Evolutionary conservation across 2,113 vertebrate species (phyloP).

Genomic region (Haemorhous mexicanus): DNA sequence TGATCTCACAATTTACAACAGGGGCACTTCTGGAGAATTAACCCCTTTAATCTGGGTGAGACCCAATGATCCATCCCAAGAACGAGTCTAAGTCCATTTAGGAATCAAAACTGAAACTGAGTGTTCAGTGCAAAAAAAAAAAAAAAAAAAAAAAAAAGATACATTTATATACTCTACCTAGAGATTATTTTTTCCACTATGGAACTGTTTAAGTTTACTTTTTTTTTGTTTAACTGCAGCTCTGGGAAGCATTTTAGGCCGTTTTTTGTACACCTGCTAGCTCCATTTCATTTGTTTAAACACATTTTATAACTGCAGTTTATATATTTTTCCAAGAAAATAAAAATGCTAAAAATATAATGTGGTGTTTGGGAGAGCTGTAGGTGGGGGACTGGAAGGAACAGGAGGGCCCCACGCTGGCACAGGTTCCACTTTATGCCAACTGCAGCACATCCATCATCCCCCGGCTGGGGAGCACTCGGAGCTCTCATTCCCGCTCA

Average conservation of each 20-base stretch:
- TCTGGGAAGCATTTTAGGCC: constrained; percentile 45
- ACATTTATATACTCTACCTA: constrained; percentile 26
- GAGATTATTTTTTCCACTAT: constrained; percentile 19
- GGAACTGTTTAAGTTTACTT: constrained; percentile 35
- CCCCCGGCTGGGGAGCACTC: constrained; percentile 11
- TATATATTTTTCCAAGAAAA: constrained; percentile 62
- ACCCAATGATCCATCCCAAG: not conserved
- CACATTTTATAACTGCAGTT: constrained; percentile 33
- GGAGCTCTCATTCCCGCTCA: not conserved
- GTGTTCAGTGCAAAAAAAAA: not conserved
- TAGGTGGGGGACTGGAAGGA: constrained; percentile 18
- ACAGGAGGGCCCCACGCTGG: constrained; percentile 46
- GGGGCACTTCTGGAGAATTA: not conserved
- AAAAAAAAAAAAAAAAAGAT: not conserved
- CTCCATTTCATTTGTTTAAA: constrained; percentile 46
- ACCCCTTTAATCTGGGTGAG: not conserved
- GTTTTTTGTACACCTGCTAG: constrained; percentile 39
- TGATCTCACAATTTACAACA: no score
- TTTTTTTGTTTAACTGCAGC: constrained; percentile 29
- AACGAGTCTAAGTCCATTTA: not conserved
- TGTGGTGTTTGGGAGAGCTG: not conserved
- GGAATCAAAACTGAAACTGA: constrained; percentile 8
- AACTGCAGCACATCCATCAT: constrained; percentile 56
- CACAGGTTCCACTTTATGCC: constrained; percentile 46
- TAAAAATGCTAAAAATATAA: constrained; percentile 57